A percentile compares a stretch with the other conserved stretches of the same genome.
Conservation (phyloP, 2,113 vertebrate genomes). For the Rafetus swinhoei region DNA sequence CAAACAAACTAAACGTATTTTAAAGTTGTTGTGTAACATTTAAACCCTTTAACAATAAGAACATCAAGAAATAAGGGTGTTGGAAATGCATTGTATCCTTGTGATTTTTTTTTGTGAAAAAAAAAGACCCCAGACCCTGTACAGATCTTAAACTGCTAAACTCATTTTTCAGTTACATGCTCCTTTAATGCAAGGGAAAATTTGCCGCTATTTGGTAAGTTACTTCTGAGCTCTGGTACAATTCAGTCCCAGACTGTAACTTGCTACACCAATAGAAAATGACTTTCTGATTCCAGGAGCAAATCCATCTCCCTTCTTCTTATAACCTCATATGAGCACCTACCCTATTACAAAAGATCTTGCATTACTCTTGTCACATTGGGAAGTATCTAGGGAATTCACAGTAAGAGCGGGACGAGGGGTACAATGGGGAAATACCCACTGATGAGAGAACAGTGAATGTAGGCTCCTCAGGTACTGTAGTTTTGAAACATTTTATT, state of each 20-base stretch:
- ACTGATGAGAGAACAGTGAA: background rate
- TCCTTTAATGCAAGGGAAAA: background rate
- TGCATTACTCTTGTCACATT: background rate
- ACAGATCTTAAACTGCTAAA: background rate
- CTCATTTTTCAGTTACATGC: background rate
- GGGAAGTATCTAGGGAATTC: background rate
- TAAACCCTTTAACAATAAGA: background rate
- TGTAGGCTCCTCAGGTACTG: background rate
- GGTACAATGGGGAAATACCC: background rate
- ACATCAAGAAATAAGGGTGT: background rate
- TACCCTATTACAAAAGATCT: background rate
- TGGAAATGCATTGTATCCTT: background rate
- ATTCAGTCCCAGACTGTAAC: background rate
- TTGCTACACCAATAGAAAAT: background rate
- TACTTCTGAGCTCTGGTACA: background rate
- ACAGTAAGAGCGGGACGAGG: background rate
- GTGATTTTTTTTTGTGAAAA: background rate
- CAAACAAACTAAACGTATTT: background rate
- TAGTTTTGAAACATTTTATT: background rate
- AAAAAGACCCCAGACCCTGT: background rate
- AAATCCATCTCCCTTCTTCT: background rate
- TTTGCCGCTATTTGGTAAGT: background rate
- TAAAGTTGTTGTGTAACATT: background rate
- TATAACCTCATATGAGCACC: background rate
- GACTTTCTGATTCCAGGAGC: background rate